Base-by-base conservation (phyloP, 2,113 vertebrate species). In the Calidris pugnax region DNA sequence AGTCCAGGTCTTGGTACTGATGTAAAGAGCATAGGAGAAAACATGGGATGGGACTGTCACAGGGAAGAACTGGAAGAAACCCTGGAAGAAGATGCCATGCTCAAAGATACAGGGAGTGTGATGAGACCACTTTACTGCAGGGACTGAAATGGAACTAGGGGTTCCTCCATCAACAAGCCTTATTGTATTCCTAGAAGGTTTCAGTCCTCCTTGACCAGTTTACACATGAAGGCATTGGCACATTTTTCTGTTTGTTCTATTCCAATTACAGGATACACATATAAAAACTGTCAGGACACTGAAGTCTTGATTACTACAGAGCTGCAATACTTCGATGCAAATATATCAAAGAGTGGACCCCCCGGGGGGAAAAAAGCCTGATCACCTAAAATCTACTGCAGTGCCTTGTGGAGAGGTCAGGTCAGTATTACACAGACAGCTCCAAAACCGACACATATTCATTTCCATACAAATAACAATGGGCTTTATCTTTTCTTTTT, bases 151-250 rank as follows among this genome's bases (percentile, higher is more conserved):
- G 15, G 39, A 60, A 75, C 35, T 13, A 50, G 27, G 76, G 41
- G 16, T 5, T 51, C 26, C 35, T 64, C 43, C 9, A 14, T 3
- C 55, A 53, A 18, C 14, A 47, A 35, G 67, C 28, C 1, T 2
- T 0, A 41, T 2, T 6, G 0, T 5, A 10, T 9, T 59, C 17
- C 48, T 39, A 2, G 10, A n/a, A 69, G 21, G 16, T 20, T 93
- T 60, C 48, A 6, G 12, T 35, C 43, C 30, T 75, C 37, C 45
- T 50, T 3, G 0, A 26, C 7, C 33, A n/a, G 35, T 24, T 84
- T 53, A 72, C 67, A 30, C 39, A 12, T 0, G 1, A 72, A 68
- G 45, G 21, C 5, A 30, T 60, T 47, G 7, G 12, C 21, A 21
- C 18, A 3, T 8, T 59, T 37, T 76, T 26, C 53, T 41, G 15